These are phyloP conservation scores for Aphodius granarius DNA, from an alignment of 2,888 invertebrate genomes.

Conservation along the genomic window DNA sequence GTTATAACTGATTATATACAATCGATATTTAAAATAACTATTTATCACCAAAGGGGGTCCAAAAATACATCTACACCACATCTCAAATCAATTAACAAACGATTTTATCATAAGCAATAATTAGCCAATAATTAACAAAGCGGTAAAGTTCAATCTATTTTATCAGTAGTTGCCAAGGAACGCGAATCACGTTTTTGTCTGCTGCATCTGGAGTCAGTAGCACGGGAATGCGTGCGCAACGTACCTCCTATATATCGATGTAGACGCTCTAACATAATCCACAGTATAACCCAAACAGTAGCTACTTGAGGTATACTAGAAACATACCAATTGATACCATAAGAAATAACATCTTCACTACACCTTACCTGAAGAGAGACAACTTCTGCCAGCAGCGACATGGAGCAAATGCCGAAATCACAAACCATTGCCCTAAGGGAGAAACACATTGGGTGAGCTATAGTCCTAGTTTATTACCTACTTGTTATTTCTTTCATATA, in stretches of 20 bases:
- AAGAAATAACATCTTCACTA: neutral
- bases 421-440: constrained; percentile 82
- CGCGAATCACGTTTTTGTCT: neutral
- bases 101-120: neutral
- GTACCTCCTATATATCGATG: neutral
- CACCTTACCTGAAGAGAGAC: neutral
- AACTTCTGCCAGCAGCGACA: constrained; percentile 24
- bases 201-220: neutral
- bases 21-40: too few species aligned
- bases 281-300: neutral
- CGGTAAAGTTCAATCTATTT: neutral
- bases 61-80: neutral
- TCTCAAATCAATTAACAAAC: neutral
- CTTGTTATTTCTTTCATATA: constrained; percentile 4
- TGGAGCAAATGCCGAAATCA: constrained; percentile 75
- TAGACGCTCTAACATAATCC: neutral
- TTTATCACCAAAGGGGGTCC: neutral
- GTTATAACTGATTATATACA: too few species aligned
- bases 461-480: constrained; percentile 22
- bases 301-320: neutral
- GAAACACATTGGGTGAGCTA: constrained; percentile 79
- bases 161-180: neutral
- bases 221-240: neutral
- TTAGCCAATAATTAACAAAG: neutral
- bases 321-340: neutral